Evolutionary conservation across 1,140 invertebrate genomes (phyloP), one percentile per base, ranked within the genome.

Genomic region (Orchesella cincta): DNA sequence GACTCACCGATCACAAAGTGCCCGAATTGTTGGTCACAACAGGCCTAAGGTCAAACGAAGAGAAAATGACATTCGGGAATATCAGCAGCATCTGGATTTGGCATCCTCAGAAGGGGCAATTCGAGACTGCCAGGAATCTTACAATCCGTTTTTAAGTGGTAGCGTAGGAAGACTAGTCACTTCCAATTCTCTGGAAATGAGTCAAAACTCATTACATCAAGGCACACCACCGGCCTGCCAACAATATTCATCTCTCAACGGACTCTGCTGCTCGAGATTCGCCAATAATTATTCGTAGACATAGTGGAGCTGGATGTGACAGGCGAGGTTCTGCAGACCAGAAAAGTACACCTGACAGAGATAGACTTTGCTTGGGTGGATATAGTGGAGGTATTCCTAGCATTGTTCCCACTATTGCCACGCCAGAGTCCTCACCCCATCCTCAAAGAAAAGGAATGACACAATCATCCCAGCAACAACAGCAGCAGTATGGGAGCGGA

Each of bases 1-100:
- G 26, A 78, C 81, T 8, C 81, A 82, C 75, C 73, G 82, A 8
- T 79, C 79, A 33, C 82, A 93, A 84, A 92, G 91, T 81, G 92
- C 92, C 18, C 85, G 92, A 67, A 90, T 92, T 81, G 76, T 81
- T 39, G 81, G 81, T 1, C 78, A 80, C 1, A 33, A 72, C 20
- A 51, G 77, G 71, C 81, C 81, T 0, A 80, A 78, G 72, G 76
- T 82, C n/a, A 81, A 81, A 54, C 62, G 83, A 81, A 14, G 81
- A 85, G 84, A 83, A 85, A 87, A 76, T 84, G 88, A 81, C 86
- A 62, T 79, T 35, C 57, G 54, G 5, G 76, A 81, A n/a, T 78
- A 80, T 18, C 76, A 82, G 73, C 70, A 79, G 33, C 81, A 82
- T 54, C 62, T 82, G 23, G 81, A 82, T 62, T 75, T 82, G 35